Evolutionary conservation across 2,888 invertebrate genomes (phyloP), one percentile per base, ranked within the genome.

Genomic region (Sphecodes monilicornis): DNA sequence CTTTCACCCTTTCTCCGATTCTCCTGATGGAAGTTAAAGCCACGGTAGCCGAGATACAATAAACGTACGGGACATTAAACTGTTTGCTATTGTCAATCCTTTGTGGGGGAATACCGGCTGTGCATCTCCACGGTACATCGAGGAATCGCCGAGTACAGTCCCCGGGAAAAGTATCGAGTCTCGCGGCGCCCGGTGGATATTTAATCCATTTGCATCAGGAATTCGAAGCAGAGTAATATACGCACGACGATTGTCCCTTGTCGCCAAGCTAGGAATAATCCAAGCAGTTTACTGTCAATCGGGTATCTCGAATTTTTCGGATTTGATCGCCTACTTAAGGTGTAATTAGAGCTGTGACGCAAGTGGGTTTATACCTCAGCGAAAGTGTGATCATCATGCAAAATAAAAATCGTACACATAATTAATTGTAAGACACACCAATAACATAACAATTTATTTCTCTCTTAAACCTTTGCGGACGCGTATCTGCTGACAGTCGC

Each of bases 21-120:
- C 74, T 75, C 41, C 29, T 88, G 86, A 74, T 82, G 82, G 82
- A 86, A 91, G 90, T 90, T 91, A 90, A 92, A 91, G 86, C 90
- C 90, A 91, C 92, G 91, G 91, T 90, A 91, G 91, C 91, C 91
- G 90, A 88, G 91, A 92, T 92, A 94, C 93, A 94, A 94, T 94
- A 94, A 94, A 93, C 92, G 92, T 91, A 93, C 93, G 92, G 91
- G 93, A 93, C 93, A 94, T 93, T 94, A 94, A 94, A 94, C 93
- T 94, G 94, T 94, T 94, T 93, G 93, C 93, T 91, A 92, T 92
- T 94, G 94, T 94, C 94, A 93, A 94, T 93, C 91, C 91, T 90
- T 90, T 91, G 92, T 90, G 81, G 64, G 60, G 68, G 84, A 89
- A 89, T 86, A 85, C 88, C 85, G 82, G 81, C 83, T 39, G 43